Conservation (phyloP, 2,113 vertebrate species). For the Neogobius melanostomus region DNA sequence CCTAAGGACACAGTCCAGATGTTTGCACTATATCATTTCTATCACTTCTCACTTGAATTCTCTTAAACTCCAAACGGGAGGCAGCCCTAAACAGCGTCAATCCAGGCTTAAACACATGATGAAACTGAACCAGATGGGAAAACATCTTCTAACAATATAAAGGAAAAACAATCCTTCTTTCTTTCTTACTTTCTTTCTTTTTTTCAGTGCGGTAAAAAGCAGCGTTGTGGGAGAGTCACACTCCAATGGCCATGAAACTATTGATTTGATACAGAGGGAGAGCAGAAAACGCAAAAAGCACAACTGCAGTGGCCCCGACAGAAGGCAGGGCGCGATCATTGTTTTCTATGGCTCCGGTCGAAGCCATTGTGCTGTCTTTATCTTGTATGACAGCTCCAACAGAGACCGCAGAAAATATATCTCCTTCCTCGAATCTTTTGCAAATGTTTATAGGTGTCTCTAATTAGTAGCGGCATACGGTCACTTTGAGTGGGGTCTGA, state of each 20-base stretch:
- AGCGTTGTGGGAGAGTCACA: slow-evolving; percentile 46
- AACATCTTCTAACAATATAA: background rate
- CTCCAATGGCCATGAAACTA: slow-evolving; percentile 65
- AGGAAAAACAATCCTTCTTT: background rate
- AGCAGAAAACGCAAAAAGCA: slow-evolving; percentile 38
- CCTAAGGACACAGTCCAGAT: slow-evolving; percentile 31
- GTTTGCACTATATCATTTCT: slow-evolving; percentile 45
- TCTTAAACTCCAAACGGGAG: slow-evolving; percentile 43
- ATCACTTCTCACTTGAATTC: slow-evolving; percentile 21
- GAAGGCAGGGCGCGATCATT: slow-evolving; percentile 46
- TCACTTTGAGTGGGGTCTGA: background rate
- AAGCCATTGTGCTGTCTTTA: slow-evolving; percentile 56
- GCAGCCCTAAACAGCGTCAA: slow-evolving; percentile 37
- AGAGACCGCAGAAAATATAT: slow-evolving; percentile 14
- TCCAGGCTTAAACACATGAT: slow-evolving; percentile 50
- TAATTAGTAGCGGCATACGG: background rate
- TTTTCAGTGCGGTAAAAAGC: slow-evolving; percentile 6
- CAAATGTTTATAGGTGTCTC: slow-evolving; percentile 13
- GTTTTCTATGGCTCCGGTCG: slow-evolving; percentile 37
- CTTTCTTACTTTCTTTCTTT: background rate
- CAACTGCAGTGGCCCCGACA: slow-evolving; percentile 27
- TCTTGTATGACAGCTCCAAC: slow-evolving; percentile 48
- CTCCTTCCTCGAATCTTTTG: slow-evolving; percentile 37
- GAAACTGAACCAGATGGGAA: slow-evolving; percentile 55
- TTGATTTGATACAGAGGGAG: slow-evolving; percentile 64